A percentile compares a stretch with the other conserved stretches of the same genome.
phyloP scores from a whole-genome alignment of 2,888 invertebrate species.

The Amitus sp. region DNA sequence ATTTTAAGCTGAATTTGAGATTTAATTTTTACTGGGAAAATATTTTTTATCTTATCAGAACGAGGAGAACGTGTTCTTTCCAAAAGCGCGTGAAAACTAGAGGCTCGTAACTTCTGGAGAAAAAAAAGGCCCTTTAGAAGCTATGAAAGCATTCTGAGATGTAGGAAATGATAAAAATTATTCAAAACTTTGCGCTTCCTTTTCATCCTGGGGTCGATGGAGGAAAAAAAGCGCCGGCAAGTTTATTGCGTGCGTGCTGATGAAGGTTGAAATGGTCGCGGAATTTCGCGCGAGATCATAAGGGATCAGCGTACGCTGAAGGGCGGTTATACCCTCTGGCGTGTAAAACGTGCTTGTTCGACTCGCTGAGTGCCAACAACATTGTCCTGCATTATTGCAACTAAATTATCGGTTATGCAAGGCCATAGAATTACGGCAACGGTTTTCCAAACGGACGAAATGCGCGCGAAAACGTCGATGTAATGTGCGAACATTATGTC shows the following conservation, averaged over 20 bases:
- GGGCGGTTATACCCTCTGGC: not conserved
- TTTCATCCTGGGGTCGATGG: too few relatives aligned
- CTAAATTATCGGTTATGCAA: constrained; percentile 36
- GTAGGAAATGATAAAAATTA: too few relatives aligned
- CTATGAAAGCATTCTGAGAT: too few relatives aligned
- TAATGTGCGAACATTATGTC: constrained; percentile 6
- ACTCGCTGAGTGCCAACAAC: constrained; percentile 1
- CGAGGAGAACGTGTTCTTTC: too few relatives aligned
- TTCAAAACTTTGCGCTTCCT: too few relatives aligned
- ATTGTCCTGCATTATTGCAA: constrained; percentile 38
- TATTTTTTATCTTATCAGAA: too few relatives aligned
- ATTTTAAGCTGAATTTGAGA: too few relatives aligned
- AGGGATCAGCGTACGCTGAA: not conserved
- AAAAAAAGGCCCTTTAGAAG: too few relatives aligned
- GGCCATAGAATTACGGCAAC: constrained; percentile 14
- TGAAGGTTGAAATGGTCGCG: not conserved
- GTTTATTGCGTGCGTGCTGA: not conserved
- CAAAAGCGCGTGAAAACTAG: too few relatives aligned
- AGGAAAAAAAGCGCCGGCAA: too few relatives aligned
- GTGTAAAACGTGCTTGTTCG: constrained; percentile 5
- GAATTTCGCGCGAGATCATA: constrained; percentile 3
- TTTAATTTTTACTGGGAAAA: too few relatives aligned
- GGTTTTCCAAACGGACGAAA: constrained; percentile 7
- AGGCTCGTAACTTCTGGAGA: too few relatives aligned
- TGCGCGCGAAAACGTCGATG: not conserved